phyloP scores from a whole-genome alignment of 2,113 vertebrate species.

The Sinocyclocheilus maitianheensis region DNA sequence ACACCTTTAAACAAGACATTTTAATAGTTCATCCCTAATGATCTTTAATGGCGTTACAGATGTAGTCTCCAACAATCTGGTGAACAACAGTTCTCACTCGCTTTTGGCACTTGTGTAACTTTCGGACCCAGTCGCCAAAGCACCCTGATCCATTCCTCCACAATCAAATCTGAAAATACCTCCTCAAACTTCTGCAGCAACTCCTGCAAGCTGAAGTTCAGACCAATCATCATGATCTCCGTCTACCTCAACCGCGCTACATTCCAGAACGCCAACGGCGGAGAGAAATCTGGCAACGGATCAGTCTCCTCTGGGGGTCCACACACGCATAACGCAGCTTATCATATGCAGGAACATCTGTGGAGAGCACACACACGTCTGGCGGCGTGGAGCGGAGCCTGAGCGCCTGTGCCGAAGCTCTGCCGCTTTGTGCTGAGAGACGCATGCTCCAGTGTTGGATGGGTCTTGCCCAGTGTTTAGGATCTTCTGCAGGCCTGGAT shows the following conservation, averaged over 20 bases:
- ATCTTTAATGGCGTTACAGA: background rate
- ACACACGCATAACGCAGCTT: background rate
- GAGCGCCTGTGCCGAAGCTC: background rate
- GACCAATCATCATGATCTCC: slow-evolving; percentile 87
- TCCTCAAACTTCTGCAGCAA: slow-evolving; percentile 91
- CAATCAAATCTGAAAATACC: slow-evolving; percentile 78
- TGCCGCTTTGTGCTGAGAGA: background rate
- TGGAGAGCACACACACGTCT: background rate
- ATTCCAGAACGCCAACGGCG: background rate
- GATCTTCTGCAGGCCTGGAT: background rate
- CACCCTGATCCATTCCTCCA: background rate
- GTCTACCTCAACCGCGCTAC: slow-evolving; percentile 11
- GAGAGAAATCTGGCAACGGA: background rate
- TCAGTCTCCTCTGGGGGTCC: background rate
- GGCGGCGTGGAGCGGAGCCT: background rate
- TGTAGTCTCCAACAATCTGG: background rate
- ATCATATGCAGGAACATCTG: slow-evolving; percentile 6
- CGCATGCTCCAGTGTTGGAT: slow-evolving; percentile 8
- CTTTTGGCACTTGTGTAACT: background rate
- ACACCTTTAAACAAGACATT: background rate
- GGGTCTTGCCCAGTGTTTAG: background rate
- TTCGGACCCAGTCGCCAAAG: too few relatives aligned
- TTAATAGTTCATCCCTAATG: background rate
- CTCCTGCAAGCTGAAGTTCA: slow-evolving; percentile 91
- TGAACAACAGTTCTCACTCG: background rate